phyloP scores from a whole-genome alignment of 2,888 invertebrate genomes.

The Chelonus formosanus region DNA sequence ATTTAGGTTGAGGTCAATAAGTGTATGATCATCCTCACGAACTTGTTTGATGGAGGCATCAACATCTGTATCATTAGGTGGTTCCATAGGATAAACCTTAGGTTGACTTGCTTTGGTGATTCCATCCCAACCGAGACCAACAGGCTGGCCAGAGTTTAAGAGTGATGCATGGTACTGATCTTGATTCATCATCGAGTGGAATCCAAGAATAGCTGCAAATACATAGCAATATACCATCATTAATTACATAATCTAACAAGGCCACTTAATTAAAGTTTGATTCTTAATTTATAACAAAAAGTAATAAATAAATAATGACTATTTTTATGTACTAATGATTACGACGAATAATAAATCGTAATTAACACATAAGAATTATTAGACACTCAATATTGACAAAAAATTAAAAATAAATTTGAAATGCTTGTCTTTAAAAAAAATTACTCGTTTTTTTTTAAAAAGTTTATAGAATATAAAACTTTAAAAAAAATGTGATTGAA shows the following conservation, averaged over 20 bases:
- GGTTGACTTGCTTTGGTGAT: slow-evolving; percentile 93
- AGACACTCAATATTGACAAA: too few relatives aligned
- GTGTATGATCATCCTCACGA: slow-evolving; percentile 85
- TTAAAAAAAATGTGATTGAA: too few relatives aligned
- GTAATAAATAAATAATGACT: too few relatives aligned
- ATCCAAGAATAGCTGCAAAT: slow-evolving; percentile 88
- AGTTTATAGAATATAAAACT: too few relatives aligned
- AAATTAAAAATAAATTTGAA: too few relatives aligned
- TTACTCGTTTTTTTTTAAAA: too few relatives aligned
- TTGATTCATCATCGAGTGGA: slow-evolving; percentile 99
- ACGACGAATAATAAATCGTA: too few relatives aligned
- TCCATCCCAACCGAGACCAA: slow-evolving; percentile 92
- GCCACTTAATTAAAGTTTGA: neutral
- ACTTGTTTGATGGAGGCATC: slow-evolving; percentile 92
- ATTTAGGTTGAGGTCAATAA: slow-evolving; percentile 97
- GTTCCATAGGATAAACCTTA: slow-evolving; percentile 92
- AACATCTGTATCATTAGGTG: slow-evolving; percentile 95
- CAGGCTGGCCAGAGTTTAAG: slow-evolving; percentile 88
- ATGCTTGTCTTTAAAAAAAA: too few relatives aligned
- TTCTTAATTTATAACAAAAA: slow-evolving; percentile 32
- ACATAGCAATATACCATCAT: neutral
- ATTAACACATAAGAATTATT: too few relatives aligned
- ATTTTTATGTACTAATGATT: too few relatives aligned
- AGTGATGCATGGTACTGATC: slow-evolving; percentile 98
- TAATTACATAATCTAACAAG: neutral